Base-by-base conservation (phyloP, 2,888 invertebrate genomes). In the Itoplectis maculator region DNA sequence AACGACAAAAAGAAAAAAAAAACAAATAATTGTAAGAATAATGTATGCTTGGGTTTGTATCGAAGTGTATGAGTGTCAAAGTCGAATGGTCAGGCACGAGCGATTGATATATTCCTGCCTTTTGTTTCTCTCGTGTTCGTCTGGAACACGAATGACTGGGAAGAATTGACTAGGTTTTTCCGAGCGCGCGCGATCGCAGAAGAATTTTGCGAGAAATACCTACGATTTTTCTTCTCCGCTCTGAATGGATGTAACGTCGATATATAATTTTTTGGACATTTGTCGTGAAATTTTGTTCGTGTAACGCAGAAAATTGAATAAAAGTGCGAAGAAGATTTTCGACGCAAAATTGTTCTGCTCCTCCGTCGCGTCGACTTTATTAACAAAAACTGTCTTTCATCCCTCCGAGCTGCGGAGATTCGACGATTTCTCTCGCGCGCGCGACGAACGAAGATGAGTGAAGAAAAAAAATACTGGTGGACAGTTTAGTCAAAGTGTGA, bases 1-100 rank as follows among this genome's bases (percentile, higher is more conserved):
- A 72, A 78, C 20, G 13, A 18, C 49, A 29, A 42, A 54, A 59
- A 20, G 3, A 45, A 47, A 59, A 84, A 81, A 84, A 70, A 82
- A 75, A 84, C 81, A n/a, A 86, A 82, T 88, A 84, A 88, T 86
- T 86, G 51, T 56, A 87, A 86, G 59, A 37, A 75, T 54, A 66
- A 63, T 59, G 81, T 72, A 66, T 76, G 81, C 65, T 49, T 81
- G 81, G 70, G 72, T 81, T 81, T 81, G 76, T 81, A 81, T 76
- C 66, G 42, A 76, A 73, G 87, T 87, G 88, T 86, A 86, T 85
- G 84, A 86, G 87, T 88, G 89, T 88, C 87, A 88, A 88, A 87
- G 87, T 79, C 69, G 76, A 72, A 76, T 56, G 70, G 47, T 76
- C 72, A 49, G 70, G 76, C 49, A 72, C 65, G 40, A 76, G 54